Conservation (phyloP, 2,113 vertebrate genomes). For the Chloebia gouldiae region DNA sequence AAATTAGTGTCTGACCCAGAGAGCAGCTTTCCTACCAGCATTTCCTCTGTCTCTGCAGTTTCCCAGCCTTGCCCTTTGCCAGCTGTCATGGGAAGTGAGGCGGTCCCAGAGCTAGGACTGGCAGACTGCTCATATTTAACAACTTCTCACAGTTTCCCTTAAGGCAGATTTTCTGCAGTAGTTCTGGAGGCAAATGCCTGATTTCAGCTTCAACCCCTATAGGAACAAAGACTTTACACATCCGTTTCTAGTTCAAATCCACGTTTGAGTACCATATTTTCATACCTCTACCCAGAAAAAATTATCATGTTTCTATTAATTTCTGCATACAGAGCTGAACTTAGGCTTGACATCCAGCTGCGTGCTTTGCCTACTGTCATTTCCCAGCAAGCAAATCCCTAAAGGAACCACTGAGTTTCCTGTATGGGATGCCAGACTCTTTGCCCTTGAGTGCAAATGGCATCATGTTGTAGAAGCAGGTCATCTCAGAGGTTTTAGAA, state of each 20-base stretch:
- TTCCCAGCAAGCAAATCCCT: background rate
- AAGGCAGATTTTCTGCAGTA: background rate
- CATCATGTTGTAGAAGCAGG: background rate
- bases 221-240: background rate
- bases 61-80: background rate
- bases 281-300: background rate
- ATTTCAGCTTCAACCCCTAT: background rate
- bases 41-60: background rate
- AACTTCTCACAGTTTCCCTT: background rate
- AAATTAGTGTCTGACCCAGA: background rate
- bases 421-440: accelerated
- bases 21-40: background rate
- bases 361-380: background rate
- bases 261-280: background rate
- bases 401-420: background rate
- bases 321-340: background rate
- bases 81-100: background rate
- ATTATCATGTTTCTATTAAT: background rate
- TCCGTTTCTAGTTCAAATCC: background rate
- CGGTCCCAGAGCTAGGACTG: background rate
- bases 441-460: background rate
- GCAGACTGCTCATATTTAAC: background rate
- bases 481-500: background rate
- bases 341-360: background rate
- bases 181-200: background rate